These are phyloP conservation scores for Plumapathes pennacea DNA, from an alignment of 92 coral and sea anemone species.

Conservation along the genomic window DNA sequence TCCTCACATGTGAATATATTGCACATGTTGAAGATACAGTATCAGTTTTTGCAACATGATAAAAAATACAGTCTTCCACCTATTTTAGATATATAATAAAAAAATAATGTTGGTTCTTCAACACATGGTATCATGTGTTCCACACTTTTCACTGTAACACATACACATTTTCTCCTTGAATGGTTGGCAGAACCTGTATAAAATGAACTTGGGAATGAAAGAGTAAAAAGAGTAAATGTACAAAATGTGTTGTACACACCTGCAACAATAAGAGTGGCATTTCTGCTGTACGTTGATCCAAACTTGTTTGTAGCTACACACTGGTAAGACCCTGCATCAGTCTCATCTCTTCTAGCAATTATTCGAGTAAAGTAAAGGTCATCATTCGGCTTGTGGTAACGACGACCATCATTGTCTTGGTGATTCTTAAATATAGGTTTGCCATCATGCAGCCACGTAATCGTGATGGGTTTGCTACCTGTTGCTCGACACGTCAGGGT, in stretches of 20 bases:
- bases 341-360: slow-evolving; percentile 33
- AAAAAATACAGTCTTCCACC: too few species aligned
- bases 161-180: too few species aligned
- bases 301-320: slow-evolving; percentile 72
- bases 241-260: slow-evolving; percentile 43
- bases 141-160: too few species aligned
- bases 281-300: slow-evolving; percentile 68
- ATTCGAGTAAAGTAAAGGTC: slow-evolving; percentile 53
- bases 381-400: slow-evolving; percentile 55
- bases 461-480: slow-evolving; percentile 60
- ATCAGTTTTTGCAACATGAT: too few species aligned
- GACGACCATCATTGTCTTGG: slow-evolving; percentile 47
- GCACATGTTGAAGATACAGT: too few species aligned
- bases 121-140: too few species aligned
- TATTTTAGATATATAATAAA: too few species aligned
- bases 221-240: too few species aligned
- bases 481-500: slow-evolving; percentile 64
- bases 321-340: slow-evolving; percentile 84
- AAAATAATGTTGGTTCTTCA: too few species aligned
- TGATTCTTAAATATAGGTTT: slow-evolving; percentile 38
- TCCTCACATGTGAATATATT: too few species aligned
- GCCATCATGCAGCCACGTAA: slow-evolving; percentile 81
- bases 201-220: too few species aligned
- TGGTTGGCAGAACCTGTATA: too few species aligned
- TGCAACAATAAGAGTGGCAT: slow-evolving; percentile 73